Conservation (phyloP, 2,113 vertebrate genomes). For the Spermophilus dauricus region DNA sequence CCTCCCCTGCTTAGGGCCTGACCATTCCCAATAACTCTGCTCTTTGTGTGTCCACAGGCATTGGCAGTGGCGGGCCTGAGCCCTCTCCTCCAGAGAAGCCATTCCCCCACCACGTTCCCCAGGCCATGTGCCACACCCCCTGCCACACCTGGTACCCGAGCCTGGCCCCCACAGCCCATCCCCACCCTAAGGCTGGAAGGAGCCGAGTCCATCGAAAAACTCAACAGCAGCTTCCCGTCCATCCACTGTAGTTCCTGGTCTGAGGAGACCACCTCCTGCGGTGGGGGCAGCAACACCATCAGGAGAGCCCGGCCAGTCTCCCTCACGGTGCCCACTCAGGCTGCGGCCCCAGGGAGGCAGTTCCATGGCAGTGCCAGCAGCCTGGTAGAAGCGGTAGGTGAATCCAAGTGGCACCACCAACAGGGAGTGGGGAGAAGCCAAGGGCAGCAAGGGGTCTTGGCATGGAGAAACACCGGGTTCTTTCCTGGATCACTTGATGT, state of each 20-base stretch:
- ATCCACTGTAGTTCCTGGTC: constrained; percentile 94
- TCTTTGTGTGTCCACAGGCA: constrained; percentile 88
- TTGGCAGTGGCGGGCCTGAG: constrained; percentile 96
- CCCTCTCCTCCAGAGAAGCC: constrained; percentile 96
- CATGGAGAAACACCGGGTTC: neutral
- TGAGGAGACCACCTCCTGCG: constrained; percentile 88
- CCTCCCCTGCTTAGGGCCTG: neutral
- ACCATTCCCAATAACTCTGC: neutral
- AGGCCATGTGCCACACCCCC: constrained; percentile 94
- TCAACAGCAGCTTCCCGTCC: constrained; percentile 97
- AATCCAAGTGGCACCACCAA: accelerated
- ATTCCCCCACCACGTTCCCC: constrained; percentile 93
- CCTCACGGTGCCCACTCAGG: constrained; percentile 93
- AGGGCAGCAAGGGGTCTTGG: neutral
- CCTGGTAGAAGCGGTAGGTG: constrained; percentile 97
- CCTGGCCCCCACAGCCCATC: constrained; percentile 88
- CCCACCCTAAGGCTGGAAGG: constrained; percentile 93
- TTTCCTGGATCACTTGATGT: neutral
- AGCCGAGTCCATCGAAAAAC: constrained; percentile 94
- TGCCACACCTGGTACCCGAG: constrained; percentile 90
- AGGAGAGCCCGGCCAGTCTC: constrained; percentile 93
- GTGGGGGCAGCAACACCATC: constrained; percentile 83
- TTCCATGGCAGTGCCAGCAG: constrained; percentile 97
- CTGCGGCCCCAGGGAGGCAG: constrained; percentile 90
- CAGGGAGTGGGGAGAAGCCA: accelerated